phyloP scores from a whole-genome alignment of 2,797 vertebrate species.

The Microctenopoma lineatum region DNA sequence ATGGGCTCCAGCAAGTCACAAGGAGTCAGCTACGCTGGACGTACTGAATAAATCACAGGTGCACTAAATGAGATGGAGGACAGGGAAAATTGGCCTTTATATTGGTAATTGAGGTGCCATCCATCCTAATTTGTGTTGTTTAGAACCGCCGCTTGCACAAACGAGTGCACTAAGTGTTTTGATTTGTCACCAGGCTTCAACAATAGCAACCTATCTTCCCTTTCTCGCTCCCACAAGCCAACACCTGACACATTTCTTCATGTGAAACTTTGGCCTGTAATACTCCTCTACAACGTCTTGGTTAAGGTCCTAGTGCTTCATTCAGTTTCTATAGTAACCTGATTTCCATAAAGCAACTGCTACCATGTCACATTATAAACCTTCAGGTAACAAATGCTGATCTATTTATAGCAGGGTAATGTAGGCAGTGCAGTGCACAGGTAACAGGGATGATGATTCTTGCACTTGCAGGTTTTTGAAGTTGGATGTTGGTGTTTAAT shows the following conservation, averaged over 20 bases:
- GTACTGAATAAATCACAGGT: slow-evolving; percentile 36
- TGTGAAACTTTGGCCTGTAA: slow-evolving; percentile 30
- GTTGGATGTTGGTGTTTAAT: neutral
- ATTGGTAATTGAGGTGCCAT: slow-evolving; percentile 47
- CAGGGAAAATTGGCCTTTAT: slow-evolving; percentile 47
- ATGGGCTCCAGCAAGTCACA: slow-evolving; percentile 11
- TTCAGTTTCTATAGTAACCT: slow-evolving; percentile 70
- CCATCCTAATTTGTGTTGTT: slow-evolving; percentile 61
- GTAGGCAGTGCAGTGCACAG: slow-evolving; percentile 11
- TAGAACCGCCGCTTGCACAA: slow-evolving; percentile 45
- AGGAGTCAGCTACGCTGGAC: neutral
- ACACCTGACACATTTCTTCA: slow-evolving; percentile 14
- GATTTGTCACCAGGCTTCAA: slow-evolving; percentile 50
- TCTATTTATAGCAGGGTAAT: slow-evolving; percentile 62
- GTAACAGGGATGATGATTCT: neutral
- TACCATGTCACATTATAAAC: slow-evolving; percentile 42
- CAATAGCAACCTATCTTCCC: slow-evolving; percentile 25
- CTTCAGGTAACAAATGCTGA: slow-evolving; percentile 51
- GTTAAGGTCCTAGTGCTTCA: slow-evolving; percentile 29
- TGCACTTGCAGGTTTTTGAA: neutral
- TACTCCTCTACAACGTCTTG: neutral
- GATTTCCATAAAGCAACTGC: slow-evolving; percentile 57
- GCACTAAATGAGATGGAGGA: slow-evolving; percentile 29
- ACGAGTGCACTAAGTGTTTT: slow-evolving; percentile 43
- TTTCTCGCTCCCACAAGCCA: neutral